These are phyloP conservation scores for Atta cephalotes DNA, from an alignment of 1,140 invertebrate species.

Conservation along the genomic window DNA sequence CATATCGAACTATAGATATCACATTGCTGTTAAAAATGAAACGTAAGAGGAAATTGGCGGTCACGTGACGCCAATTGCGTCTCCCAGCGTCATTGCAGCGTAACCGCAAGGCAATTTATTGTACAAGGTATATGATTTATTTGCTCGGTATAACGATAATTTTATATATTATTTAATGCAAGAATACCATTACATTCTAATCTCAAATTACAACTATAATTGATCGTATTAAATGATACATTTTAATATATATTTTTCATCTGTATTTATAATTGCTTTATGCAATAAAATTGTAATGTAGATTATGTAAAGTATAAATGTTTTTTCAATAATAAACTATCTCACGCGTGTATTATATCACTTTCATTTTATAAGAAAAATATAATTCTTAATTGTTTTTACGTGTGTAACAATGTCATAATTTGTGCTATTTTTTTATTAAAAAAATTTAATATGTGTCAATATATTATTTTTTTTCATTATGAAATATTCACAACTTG, in stretches of 20 bases:
- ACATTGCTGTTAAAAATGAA: slow-evolving; percentile 39
- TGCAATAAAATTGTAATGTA: neutral
- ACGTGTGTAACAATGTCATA: slow-evolving; percentile 17
- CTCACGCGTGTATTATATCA: neutral
- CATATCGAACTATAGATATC: slow-evolving; percentile 57
- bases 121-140: slow-evolving; percentile 45
- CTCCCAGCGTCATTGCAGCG: slow-evolving; percentile 24
- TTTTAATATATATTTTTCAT: neutral
- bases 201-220: slow-evolving; percentile 19
- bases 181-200: neutral
- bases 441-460: neutral
- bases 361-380: neutral
- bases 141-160: slow-evolving; percentile 18
- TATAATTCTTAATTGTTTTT: neutral
- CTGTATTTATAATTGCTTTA: neutral
- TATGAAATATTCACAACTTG: neutral
- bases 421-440: neutral
- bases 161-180: slow-evolving; percentile 43
- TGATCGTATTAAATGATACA: neutral
- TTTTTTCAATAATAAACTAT: neutral
- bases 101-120: slow-evolving; percentile 54
- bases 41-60: slow-evolving; percentile 50
- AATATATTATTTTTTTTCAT: neutral
- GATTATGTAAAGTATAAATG: neutral
- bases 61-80: slow-evolving; percentile 55